Evolutionary conservation across 2,888 invertebrate genomes (phyloP), one percentile per base, ranked within the genome.

Genomic region (Pollenia amentaria): DNA sequence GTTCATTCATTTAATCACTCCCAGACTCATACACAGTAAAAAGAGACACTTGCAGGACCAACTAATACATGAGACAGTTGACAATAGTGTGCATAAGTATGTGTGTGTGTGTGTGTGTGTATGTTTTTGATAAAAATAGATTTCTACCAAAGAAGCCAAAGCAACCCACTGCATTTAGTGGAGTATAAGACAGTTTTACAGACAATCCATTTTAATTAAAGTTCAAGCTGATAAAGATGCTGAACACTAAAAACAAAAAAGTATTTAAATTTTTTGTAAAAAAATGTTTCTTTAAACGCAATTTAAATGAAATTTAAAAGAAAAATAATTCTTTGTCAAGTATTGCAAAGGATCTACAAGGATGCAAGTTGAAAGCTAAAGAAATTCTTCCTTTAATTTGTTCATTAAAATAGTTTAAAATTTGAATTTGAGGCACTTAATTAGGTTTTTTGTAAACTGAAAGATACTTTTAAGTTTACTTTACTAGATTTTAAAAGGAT

Each of bases 181-280:
- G 29, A 64, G 55, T 55, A 21, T 14, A 57, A 73, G 84, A 85
- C 48, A 64, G 48, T 73, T 53, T 48, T 57, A 65, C 65, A 84
- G 82, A 70, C 75, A 72, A 80, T 87, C 83, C 80, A 77, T 80
- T 87, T 87, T 87, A 84, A 87, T 87, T 87, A 87, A 84, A 87
- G 53, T 57, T 79, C 57, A 86, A 65, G 78, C 29, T 40, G 46
- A 44, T 77, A 44, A 21, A 64, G 73, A 69, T 21, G 18, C 65
- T 55, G 77, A 18, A 48, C 42, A 10, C 18, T 29, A 29, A 6
- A 29, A 11, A n/a, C 57, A 16, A 40, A 60, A 40, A 65, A 73
- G 55, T 48, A 44, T 64, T 6, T n/a, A 29, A 46, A 7, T 10
- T n/a, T n/a, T n/a, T n/a, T 18, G 4, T 1, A 16, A 38, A 46